Base-by-base conservation (phyloP, 37 sponge, comb jelly and placozoan species). In the Halisarca cf. caerulea region DNA sequence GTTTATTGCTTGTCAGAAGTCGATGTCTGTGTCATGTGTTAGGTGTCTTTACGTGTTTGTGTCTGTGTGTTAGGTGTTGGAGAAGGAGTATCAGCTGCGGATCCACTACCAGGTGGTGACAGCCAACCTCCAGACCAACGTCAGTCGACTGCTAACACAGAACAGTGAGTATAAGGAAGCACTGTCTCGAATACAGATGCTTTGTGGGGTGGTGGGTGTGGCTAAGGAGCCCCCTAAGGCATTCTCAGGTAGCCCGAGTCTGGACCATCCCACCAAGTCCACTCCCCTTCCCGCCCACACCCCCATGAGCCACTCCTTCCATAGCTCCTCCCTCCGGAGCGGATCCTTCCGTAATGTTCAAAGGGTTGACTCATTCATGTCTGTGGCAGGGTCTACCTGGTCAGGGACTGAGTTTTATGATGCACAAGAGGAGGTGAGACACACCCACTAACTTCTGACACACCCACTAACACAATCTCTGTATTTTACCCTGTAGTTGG, bases 331-430 rank as follows among this genome's bases (percentile, higher is more conserved):
- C 2, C 18, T 74, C 15, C 24, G 14, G 44, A 74, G 77, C 6
- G 69, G 69, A 34, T 74, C 77, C 1, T 2, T 40, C 2, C 36
- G 45, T 17, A 43, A 40, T 74, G 77, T 92, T 17, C 41, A 68
- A 0, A 54, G 92, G 0, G 86, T 86, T 79, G 92, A 86, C 14
- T 92, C 92, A 39, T 92, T 81, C 80, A 70, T 86, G 58, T 92
- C 92, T 11, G 62, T 92, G 0, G 86, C 82, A 25, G 89, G 90
- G 2, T 62, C 92, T 36, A 87, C 90, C 15, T 60, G 62, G 44
- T 60, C 82, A 60, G 82, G 82, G 39, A 90, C 89, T 41, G 89
- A 66, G 41, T 92, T 88, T 73, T 92, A 86, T 86, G 92, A 92
- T 86, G 92, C 92, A 18, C 81, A 84, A 37, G 92, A 92, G 21